Evolutionary conservation across 2,797 vertebrate species (phyloP).

Genomic region (Neomorphus geoffroyi): DNA sequence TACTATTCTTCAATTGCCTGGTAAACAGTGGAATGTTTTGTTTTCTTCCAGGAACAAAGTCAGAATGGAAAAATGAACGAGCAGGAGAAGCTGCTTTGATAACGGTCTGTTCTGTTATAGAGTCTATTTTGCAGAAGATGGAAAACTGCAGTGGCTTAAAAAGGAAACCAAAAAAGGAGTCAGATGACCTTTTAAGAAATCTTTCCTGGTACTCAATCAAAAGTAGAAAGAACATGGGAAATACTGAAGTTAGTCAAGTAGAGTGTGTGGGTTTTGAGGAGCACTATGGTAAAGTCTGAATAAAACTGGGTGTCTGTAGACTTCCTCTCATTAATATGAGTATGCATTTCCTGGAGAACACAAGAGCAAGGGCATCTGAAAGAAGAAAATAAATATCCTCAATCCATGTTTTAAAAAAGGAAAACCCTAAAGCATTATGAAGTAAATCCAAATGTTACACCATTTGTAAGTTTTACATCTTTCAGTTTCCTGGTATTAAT

Average conservation of each 20-base stretch:
- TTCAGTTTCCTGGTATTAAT: not conserved
- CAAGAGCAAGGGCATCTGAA: not conserved
- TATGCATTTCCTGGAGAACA: not conserved
- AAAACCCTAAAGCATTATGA: not conserved
- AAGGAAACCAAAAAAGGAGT: not conserved
- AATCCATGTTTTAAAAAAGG: not conserved
- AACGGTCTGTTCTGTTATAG: not conserved
- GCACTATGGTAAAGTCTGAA: not conserved
- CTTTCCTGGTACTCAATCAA: not conserved
- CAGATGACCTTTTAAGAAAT: not conserved
- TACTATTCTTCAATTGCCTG: not conserved
- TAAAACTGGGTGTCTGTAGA: not conserved
- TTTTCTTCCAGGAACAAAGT: not conserved
- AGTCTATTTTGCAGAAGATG: not conserved
- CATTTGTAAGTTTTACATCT: not conserved
- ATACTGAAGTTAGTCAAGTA: not conserved
- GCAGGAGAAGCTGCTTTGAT: not conserved
- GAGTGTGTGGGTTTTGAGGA: not conserved
- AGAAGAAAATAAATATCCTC: not conserved
- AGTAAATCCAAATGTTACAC: not conserved
- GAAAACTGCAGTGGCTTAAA: not conserved
- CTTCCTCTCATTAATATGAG: not conserved
- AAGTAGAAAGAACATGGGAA: not conserved
- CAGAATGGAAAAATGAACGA: not conserved
- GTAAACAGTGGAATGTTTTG: not conserved